Evolutionary conservation across 2,888 invertebrate genomes (phyloP).

Genomic region (Drosophila pseudotalamancana): DNA sequence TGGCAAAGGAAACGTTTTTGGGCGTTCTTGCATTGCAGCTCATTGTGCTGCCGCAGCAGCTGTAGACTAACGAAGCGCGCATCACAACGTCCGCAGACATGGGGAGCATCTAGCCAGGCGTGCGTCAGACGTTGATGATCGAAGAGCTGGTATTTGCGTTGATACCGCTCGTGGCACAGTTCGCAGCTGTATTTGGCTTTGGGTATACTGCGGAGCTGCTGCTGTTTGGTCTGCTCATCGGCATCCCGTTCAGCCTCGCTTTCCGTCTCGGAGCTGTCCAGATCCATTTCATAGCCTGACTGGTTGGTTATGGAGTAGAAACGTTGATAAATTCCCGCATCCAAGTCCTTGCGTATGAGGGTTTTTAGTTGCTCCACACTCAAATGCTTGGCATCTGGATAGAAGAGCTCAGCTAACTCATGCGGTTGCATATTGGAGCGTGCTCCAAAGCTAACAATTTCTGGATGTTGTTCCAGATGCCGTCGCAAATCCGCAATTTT

Average conservation of each 20-base stretch:
- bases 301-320: constrained; percentile 83
- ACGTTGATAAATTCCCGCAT: constrained; percentile 65
- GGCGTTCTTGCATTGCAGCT: constrained; percentile 82
- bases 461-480: constrained; percentile 79
- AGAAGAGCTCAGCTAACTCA: constrained; percentile 72
- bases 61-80: constrained; percentile 85
- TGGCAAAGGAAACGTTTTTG: constrained; percentile 80
- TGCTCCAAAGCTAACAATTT: constrained; percentile 54
- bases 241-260: constrained; percentile 59
- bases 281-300: constrained; percentile 81
- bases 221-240: constrained; percentile 28
- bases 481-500: constrained; percentile 79
- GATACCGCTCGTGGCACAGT: constrained; percentile 72
- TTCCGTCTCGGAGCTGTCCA: constrained; percentile 77
- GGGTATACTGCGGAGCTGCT: constrained; percentile 13
- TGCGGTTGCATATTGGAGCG: constrained; percentile 48
- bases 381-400: constrained; percentile 67
- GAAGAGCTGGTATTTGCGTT: constrained; percentile 81
- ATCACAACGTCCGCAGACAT: constrained; percentile 85
- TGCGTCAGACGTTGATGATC: constrained; percentile 79
- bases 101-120: constrained; percentile 85
- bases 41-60: constrained; percentile 85
- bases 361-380: constrained; percentile 56
- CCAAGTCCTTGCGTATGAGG: constrained; percentile 68
- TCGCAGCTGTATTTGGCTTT: constrained; percentile 74